phyloP scores from a whole-genome alignment of 2,797 vertebrate genomes.

The Lutjanus campechanus region DNA sequence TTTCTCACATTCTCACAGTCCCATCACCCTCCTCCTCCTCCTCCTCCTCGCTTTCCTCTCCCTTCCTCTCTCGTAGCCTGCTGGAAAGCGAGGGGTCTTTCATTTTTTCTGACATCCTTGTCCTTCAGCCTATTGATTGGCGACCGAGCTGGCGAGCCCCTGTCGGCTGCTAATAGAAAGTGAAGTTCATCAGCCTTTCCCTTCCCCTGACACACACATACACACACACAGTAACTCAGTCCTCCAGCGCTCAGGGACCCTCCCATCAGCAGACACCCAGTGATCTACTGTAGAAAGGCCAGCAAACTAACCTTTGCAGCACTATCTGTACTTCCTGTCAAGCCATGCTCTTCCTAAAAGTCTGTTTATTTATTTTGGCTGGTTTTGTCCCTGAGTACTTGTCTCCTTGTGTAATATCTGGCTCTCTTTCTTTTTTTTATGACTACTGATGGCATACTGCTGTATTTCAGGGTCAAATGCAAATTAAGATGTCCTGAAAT shows the following conservation, averaged over 20 bases:
- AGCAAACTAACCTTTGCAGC: slow-evolving; percentile 81
- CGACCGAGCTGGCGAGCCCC: slow-evolving; percentile 75
- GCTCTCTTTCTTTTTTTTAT: background rate
- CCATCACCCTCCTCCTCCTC: slow-evolving; percentile 22
- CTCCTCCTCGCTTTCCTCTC: slow-evolving; percentile 11
- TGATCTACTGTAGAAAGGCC: slow-evolving; percentile 84
- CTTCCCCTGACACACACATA: slow-evolving; percentile 46
- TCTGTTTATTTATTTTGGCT: slow-evolving; percentile 51
- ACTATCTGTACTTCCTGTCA: slow-evolving; percentile 62
- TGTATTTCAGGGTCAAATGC: slow-evolving; percentile 35
- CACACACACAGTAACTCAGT: slow-evolving; percentile 33
- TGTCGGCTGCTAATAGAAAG: slow-evolving; percentile 85
- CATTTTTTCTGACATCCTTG: slow-evolving; percentile 87
- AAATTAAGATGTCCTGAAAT: slow-evolving; percentile 16
- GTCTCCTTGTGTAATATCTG: slow-evolving; percentile 20
- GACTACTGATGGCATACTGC: background rate
- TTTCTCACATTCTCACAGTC: slow-evolving; percentile 11
- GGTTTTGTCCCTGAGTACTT: slow-evolving; percentile 20
- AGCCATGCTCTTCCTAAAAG: slow-evolving; percentile 36
- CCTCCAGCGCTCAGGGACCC: slow-evolving; percentile 47
- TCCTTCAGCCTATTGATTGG: slow-evolving; percentile 90
- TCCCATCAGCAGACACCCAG: slow-evolving; percentile 73
- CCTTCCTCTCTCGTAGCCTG: slow-evolving; percentile 35
- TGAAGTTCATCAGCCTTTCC: slow-evolving; percentile 85
- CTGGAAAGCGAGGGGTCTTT: slow-evolving; percentile 79